Conservation (phyloP, 2,113 vertebrate species). For the Ammodytes marinus region DNA sequence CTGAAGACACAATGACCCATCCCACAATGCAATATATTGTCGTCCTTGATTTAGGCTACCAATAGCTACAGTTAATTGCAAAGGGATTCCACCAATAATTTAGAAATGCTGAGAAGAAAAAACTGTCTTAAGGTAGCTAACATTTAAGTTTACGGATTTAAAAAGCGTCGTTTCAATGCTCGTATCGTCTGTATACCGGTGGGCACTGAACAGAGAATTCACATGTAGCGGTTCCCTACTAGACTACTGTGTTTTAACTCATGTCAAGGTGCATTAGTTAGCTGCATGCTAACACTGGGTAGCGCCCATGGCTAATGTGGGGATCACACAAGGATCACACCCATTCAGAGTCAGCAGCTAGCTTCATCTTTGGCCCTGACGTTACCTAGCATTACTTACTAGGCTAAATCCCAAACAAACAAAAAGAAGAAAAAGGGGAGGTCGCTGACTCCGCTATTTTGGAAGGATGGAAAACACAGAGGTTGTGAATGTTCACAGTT, state of each 20-base stretch:
- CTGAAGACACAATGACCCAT: background rate
- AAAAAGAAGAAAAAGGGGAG: conserved; percentile 23
- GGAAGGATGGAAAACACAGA: rapidly evolving
- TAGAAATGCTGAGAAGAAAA: background rate
- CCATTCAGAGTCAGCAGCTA: conserved; percentile 40
- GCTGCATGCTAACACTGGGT: conserved; percentile 27
- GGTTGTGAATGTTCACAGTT: background rate
- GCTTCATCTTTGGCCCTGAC: conserved; percentile 53
- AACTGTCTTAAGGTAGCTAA: background rate
- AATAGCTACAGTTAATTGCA: background rate
- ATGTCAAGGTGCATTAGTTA: conserved; percentile 2
- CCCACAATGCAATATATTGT: background rate
- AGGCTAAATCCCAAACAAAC: conserved; percentile 60
- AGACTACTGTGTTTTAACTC: background rate
- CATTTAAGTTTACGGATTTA: background rate
- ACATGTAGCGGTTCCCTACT: background rate
- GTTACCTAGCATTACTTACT: conserved; percentile 61
- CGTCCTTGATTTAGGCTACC: background rate
- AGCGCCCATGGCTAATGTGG: conserved; percentile 27
- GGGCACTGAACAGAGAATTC: background rate
- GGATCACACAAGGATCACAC: conserved; percentile 62
- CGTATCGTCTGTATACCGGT: no score
- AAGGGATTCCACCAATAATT: background rate
- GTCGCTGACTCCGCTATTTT: background rate
- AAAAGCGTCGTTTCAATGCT: background rate